Conservation (phyloP, 64 coral and sea anemone genomes). For the Dendrophyllia cribrosa region DNA sequence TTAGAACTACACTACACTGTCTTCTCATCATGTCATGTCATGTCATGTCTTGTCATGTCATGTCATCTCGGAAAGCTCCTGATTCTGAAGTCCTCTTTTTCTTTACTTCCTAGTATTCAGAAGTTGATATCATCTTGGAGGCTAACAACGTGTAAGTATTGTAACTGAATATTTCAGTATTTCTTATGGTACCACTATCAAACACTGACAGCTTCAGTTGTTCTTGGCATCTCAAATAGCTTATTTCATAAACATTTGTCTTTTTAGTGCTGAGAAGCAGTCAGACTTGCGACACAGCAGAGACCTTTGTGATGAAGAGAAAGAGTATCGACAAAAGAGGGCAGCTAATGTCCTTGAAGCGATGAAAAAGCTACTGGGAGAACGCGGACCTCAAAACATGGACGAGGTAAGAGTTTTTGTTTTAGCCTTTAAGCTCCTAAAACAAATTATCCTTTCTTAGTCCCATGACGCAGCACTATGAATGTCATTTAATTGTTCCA, state of each 20-base stretch:
- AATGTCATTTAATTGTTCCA: too few species aligned
- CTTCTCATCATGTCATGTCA: too few species aligned
- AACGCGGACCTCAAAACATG: slow-evolving; percentile 62
- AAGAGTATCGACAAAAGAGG: slow-evolving; percentile 66
- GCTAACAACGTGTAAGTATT: slow-evolving; percentile 22
- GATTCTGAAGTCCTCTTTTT: background rate
- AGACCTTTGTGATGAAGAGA: slow-evolving; percentile 78
- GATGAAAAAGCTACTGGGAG: slow-evolving; percentile 77
- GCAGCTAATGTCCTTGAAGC: slow-evolving; percentile 67
- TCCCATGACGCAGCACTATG: too few species aligned
- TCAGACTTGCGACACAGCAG: slow-evolving; percentile 74
- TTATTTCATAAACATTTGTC: background rate
- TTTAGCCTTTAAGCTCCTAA: background rate
- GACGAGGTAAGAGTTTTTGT: slow-evolving; percentile 56
- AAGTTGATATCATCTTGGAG: slow-evolving; percentile 40
- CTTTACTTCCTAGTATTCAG: background rate
- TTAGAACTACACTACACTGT: too few species aligned
- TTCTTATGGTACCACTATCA: background rate
- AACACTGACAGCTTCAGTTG: background rate
- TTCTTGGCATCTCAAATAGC: background rate
- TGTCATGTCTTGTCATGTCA: too few species aligned
- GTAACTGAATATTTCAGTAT: background rate
- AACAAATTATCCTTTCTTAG: too few species aligned
- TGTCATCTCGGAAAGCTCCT: too few species aligned
- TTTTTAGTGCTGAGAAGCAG: slow-evolving; percentile 23